Conservation (phyloP, 2,797 vertebrate genomes). For the Ciconia nigra region DNA sequence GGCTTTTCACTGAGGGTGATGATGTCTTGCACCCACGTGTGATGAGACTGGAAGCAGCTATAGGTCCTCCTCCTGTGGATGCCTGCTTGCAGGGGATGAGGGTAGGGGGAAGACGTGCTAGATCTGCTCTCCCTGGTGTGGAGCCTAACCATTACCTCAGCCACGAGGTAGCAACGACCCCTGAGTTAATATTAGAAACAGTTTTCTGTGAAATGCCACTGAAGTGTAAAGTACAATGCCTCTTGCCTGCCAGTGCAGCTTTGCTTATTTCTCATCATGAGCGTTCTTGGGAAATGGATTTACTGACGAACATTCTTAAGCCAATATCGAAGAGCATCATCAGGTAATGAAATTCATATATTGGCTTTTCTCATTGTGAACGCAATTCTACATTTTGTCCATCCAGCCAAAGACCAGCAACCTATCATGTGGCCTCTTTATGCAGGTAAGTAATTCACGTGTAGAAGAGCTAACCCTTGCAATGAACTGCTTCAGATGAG, state of each 20-base stretch:
- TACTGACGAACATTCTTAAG: not conserved
- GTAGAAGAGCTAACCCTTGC: not conserved
- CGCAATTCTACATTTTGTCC: not conserved
- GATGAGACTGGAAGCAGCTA: not conserved
- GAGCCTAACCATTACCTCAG: not conserved
- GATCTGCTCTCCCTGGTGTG: not conserved
- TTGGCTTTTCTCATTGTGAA: not conserved
- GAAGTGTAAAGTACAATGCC: not conserved
- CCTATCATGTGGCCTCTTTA: not conserved
- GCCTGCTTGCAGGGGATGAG: not conserved
- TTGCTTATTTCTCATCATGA: not conserved
- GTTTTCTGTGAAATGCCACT: not conserved
- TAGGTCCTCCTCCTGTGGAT: not conserved
- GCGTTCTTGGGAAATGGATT: not conserved
- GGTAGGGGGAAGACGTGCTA: fast-evolving
- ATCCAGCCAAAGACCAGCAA: not conserved
- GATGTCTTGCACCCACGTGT: not conserved
- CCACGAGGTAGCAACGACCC: not conserved
- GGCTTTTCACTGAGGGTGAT: not conserved
- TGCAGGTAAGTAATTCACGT: not conserved
- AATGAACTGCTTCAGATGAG: not conserved
- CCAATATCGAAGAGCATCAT: not conserved
- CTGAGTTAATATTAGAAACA: not conserved
- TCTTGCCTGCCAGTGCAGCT: not conserved
- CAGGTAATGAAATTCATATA: not conserved